phyloP scores from a whole-genome alignment of 2,113 vertebrate genomes.

The Pangasianodon hypophthalmus region DNA sequence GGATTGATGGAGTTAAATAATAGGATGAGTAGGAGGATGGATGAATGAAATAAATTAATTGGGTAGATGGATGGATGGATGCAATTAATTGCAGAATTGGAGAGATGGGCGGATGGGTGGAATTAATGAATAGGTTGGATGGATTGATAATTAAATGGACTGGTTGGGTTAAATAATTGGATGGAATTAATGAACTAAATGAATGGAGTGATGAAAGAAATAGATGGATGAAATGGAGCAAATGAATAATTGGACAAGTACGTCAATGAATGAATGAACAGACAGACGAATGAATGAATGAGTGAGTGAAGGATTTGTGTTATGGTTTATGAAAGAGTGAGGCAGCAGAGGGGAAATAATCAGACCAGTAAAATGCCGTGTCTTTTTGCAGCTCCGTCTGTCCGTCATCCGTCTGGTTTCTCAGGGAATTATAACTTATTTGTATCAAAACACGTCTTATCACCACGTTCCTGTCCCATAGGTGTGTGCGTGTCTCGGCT shows the following conservation, averaged over 20 bases:
- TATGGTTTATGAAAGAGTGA: not conserved
- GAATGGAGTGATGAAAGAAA: not conserved
- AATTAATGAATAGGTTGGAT: too few relatives aligned
- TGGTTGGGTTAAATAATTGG: not conserved
- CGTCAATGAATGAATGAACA: not conserved
- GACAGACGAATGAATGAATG: not conserved
- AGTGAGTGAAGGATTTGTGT: not conserved
- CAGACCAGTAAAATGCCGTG: not conserved
- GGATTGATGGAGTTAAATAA: not conserved
- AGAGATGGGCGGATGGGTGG: not conserved
- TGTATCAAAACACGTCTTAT: slow-evolving; percentile 15
- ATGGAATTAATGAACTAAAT: not conserved
- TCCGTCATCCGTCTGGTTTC: not conserved
- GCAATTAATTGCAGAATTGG: not conserved
- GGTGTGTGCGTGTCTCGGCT: not conserved
- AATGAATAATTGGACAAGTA: not conserved
- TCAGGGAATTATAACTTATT: slow-evolving; percentile 1
- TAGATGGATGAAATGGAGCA: not conserved
- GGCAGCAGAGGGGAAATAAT: not conserved
- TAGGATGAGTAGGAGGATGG: not conserved
- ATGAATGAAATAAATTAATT: not conserved
- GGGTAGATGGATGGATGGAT: not conserved
- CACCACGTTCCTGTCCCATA: not conserved
- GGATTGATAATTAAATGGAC: not conserved
- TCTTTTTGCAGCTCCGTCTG: not conserved